These are phyloP conservation scores for Coregonus ussuriensis DNA, from an alignment of 2,797 vertebrate species.

Conservation along the genomic window DNA sequence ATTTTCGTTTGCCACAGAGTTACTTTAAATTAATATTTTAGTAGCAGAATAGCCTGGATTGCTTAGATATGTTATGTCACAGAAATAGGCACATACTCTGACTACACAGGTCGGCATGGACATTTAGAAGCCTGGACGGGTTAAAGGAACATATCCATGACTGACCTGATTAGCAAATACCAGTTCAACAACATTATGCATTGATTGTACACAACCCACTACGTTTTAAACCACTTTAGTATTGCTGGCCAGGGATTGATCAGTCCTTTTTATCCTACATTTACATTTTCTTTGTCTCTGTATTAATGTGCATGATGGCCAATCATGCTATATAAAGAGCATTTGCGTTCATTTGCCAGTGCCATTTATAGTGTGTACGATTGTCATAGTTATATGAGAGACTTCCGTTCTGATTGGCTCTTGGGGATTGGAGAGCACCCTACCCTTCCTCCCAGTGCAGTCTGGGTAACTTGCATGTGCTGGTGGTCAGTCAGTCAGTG, in stretches of 20 bases:
- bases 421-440: not conserved
- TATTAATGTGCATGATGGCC: slow-evolving; percentile 25
- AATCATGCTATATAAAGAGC: slow-evolving; percentile 57
- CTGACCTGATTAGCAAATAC: slow-evolving; percentile 63
- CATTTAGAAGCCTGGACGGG: slow-evolving; percentile 68
- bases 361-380: not conserved
- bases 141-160: slow-evolving; percentile 58
- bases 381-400: not conserved
- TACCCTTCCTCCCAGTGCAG: not conserved
- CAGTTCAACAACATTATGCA: slow-evolving; percentile 56
- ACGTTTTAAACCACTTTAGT: slow-evolving; percentile 78
- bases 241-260: slow-evolving; percentile 59
- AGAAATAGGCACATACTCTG: slow-evolving; percentile 79
- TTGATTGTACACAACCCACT: slow-evolving; percentile 74
- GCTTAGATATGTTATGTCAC: slow-evolving; percentile 75
- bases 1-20: slow-evolving; percentile 66
- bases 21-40: slow-evolving; percentile 80
- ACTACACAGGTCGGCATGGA: slow-evolving; percentile 69
- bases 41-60: slow-evolving; percentile 75
- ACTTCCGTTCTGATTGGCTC: not conserved
- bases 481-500: not conserved
- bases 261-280: too few relatives aligned
- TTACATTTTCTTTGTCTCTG: too few relatives aligned
- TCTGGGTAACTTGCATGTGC: slow-evolving; percentile 3
- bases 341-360: not conserved